phyloP scores from a whole-genome alignment of 2,113 vertebrate species.

The Pholis gunnellus region DNA sequence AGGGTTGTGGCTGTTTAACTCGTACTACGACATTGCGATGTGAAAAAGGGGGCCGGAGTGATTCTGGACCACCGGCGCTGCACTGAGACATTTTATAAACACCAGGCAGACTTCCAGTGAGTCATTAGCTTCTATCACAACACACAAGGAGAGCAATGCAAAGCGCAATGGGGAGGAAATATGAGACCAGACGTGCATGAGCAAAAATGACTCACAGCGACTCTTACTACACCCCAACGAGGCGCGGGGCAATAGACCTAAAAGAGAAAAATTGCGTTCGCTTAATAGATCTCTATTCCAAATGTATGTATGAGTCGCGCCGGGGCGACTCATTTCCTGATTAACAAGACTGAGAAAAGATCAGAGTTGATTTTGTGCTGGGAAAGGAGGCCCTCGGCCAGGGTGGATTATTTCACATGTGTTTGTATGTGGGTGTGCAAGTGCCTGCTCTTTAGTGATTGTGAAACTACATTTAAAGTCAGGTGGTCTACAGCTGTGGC shows the following conservation, averaged over 20 bases:
- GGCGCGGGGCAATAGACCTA: conserved; percentile 52
- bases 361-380: conserved; percentile 43
- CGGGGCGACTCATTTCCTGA: conserved; percentile 60
- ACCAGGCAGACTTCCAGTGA: conserved; percentile 74
- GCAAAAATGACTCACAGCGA: conserved; percentile 70
- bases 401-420: conserved; percentile 8
- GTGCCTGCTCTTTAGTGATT: conserved; percentile 20
- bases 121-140: conserved; percentile 78
- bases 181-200: conserved; percentile 73
- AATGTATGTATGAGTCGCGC: conserved; percentile 58
- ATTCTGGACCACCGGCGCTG: conserved; percentile 58
- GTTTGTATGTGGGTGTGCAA: not conserved
- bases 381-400: conserved; percentile 34
- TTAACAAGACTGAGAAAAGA: conserved; percentile 57
- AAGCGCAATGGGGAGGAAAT: conserved; percentile 75
- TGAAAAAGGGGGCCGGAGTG: conserved; percentile 30
- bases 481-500: conserved; percentile 46
- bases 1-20: conserved; percentile 41
- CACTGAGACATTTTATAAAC: conserved; percentile 73
- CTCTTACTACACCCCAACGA: conserved; percentile 39
- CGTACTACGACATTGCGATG: conserved; percentile 5
- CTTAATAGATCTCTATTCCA: conserved; percentile 55
- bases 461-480: conserved; percentile 38
- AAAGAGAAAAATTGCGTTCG: conserved; percentile 61
- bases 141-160: conserved; percentile 67